phyloP scores from a whole-genome alignment of 1,140 invertebrate genomes.

The Dreissena rostriformis region DNA sequence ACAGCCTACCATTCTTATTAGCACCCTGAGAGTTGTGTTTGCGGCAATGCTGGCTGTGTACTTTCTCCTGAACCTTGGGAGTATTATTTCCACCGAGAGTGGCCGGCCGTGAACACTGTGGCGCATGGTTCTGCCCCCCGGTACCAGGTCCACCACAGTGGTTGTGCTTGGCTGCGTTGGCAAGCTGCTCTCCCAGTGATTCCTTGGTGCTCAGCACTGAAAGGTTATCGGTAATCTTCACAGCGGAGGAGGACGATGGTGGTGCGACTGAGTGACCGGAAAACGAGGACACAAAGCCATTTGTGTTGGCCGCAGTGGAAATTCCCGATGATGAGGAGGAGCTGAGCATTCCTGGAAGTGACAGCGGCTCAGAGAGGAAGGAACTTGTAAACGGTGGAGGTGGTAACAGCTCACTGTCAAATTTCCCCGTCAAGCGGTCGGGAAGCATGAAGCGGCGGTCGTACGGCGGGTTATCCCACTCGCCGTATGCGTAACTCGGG shows the following conservation, averaged over 20 bases:
- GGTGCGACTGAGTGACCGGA: slow-evolving; percentile 53
- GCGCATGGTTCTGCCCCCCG: slow-evolving; percentile 51
- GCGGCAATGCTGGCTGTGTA: slow-evolving; percentile 62
- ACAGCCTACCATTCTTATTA: slow-evolving; percentile 50
- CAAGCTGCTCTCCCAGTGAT: slow-evolving; percentile 23
- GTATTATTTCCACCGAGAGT: slow-evolving; percentile 73
- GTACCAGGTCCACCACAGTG: slow-evolving; percentile 37
- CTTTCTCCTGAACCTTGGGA: slow-evolving; percentile 51
- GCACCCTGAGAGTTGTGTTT: slow-evolving; percentile 54
- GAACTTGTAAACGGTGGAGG: slow-evolving; percentile 68
- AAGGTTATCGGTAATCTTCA: slow-evolving; percentile 43
- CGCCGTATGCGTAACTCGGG: slow-evolving; percentile 78
- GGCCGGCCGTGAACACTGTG: slow-evolving; percentile 72
- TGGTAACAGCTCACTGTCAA: slow-evolving; percentile 71
- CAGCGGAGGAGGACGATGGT: slow-evolving; percentile 18
- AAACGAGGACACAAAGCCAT: slow-evolving; percentile 68
- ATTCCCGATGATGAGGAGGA: slow-evolving; percentile 57
- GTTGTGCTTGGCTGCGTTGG: slow-evolving; percentile 16
- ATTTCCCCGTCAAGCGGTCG: slow-evolving; percentile 55
- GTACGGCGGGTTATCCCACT: slow-evolving; percentile 76
- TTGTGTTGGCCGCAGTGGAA: slow-evolving; percentile 63
- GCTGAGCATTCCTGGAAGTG: slow-evolving; percentile 63
- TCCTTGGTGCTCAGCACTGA: slow-evolving; percentile 38
- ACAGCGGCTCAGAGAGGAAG: slow-evolving; percentile 67
- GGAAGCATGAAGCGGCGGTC: slow-evolving; percentile 61